These are phyloP conservation scores for Montipora capitata DNA, from an alignment of 92 coral and sea anemone species.

Conservation along the genomic window DNA sequence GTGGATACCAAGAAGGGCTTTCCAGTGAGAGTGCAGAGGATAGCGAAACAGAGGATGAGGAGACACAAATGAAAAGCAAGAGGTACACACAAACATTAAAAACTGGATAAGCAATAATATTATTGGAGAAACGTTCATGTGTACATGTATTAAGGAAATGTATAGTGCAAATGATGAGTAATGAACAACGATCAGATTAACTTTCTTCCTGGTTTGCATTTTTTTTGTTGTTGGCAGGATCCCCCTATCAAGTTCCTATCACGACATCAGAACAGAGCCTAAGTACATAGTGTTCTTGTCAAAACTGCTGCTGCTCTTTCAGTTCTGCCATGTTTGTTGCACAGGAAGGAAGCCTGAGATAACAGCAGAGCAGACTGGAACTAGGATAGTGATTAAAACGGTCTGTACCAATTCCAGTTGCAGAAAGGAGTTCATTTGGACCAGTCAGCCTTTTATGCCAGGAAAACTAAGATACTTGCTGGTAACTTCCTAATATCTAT, in stretches of 20 bases:
- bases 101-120: no score
- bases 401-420: slow-evolving; percentile 35
- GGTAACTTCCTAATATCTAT: slow-evolving; percentile 61
- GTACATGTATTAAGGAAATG: neutral
- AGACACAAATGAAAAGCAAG: slow-evolving; percentile 23
- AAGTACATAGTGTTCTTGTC: slow-evolving; percentile 11
- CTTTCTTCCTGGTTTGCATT: no score
- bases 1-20: slow-evolving; percentile 17
- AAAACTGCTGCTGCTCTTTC: slow-evolving; percentile 32
- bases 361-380: slow-evolving; percentile 37
- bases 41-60: slow-evolving; percentile 40
- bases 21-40: slow-evolving; percentile 44
- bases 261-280: neutral
- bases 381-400: slow-evolving; percentile 25
- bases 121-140: no score
- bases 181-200: no score
- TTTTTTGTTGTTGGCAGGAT: neutral
- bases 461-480: slow-evolving; percentile 55
- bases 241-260: neutral
- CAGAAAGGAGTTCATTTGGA: slow-evolving; percentile 36
- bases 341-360: slow-evolving; percentile 32
- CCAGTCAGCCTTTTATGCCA: slow-evolving; percentile 46
- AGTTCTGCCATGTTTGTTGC: slow-evolving; percentile 47
- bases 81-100: neutral
- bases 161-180: neutral